Evolutionary conservation across 2,113 vertebrate genomes (phyloP), one percentile per base, ranked within the genome.

Genomic region (Tyrannus savana): DNA sequence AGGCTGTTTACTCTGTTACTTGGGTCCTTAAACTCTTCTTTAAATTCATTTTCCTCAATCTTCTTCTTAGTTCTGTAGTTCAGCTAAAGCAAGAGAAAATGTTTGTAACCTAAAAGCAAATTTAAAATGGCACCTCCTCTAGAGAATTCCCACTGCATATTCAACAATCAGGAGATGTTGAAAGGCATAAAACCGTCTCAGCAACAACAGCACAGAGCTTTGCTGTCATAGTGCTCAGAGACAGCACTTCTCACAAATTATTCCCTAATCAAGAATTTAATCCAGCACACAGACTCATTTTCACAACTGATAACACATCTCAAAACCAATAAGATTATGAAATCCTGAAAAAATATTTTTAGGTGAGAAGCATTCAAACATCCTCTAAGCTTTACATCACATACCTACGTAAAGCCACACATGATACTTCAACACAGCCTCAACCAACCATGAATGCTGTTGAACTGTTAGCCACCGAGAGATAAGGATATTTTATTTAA

Each of bases 11-110:
- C 97, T 94, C 97, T 97, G 84, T 98, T 98, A 91, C 67, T 97
- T 4, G 91, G 97, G 30, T 98, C 98, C 74, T 97, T 98, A 95
- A 98, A 98, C 73, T 98, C 97, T 75, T 98, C 97, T 55, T 96
- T 98, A 81, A 97, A 90, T 73, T 94, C 78, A 9, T 77, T 56
- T 81, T 95, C 78, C 5, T 80, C 77, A 37, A 84, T 62, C 76
- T 96, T 97, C 93, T 97, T 98, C 91, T 98, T 98, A 91, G 94
- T 97, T 94, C 96, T 97, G 77, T 97, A 98, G 73, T 95, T 98
- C 55, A 98, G 91, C 98, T 98, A 78, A 72, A 96, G 46, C 69
- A 85, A 94, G 88, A 86, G 60, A 72, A 18, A 87, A 52, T 18
- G 4, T 19, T 83, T 73, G 71, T 87, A 85, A 96, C 9, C 31